Evolutionary conservation across 53 echinoderm and acorn worm species (phyloP), one percentile per base, ranked within the genome.

Genomic region (Holothuria scabra): DNA sequence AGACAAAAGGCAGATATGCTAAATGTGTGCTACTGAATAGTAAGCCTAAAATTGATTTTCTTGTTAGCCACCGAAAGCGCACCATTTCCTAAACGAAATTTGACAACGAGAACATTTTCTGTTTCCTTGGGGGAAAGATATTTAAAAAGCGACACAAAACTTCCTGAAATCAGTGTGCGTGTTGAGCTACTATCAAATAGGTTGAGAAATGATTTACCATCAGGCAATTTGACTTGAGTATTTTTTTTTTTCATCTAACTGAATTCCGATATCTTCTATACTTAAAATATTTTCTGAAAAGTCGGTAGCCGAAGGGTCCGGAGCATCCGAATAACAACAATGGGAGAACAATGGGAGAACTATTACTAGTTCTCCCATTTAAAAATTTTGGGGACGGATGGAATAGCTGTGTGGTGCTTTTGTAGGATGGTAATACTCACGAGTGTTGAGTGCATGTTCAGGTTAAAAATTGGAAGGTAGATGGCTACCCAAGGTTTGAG

Each of bases 31-130:
- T 8, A 28, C 16, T 75, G 76, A 24, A 75, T 75, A 18, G n/a
- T 52, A 28, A 75, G 23, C 25, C 26, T 25, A 52, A 75, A 75
- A 9, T 10, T 28, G 20, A 75, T 56, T 55, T 75, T 56, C 52
- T 55, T 29, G 12, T 56, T 1, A 28, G 76, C 76, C 6, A 26
- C 14, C 10, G 56, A n/a, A 44, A 28, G 26, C 3, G 55, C 28
- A 56, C 76, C 76, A 55, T 56, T 76, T 22, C 76, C 76, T 55
- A 76, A 76, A 13, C 57, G 26, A 57, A 76, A 56, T 10, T 76
- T 24, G 4, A 56, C 28, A 5, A 23, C 3, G 3, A 25, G 28
- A 11, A 76, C 76, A 26, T 4, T n/a, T 22, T 48, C 30, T 25
- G 29, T 9, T 76, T 56, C 56, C 29, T 38, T 28, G 12, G 23